Conservation (phyloP, 2,113 vertebrate genomes). For the Perognathus longimembris region DNA sequence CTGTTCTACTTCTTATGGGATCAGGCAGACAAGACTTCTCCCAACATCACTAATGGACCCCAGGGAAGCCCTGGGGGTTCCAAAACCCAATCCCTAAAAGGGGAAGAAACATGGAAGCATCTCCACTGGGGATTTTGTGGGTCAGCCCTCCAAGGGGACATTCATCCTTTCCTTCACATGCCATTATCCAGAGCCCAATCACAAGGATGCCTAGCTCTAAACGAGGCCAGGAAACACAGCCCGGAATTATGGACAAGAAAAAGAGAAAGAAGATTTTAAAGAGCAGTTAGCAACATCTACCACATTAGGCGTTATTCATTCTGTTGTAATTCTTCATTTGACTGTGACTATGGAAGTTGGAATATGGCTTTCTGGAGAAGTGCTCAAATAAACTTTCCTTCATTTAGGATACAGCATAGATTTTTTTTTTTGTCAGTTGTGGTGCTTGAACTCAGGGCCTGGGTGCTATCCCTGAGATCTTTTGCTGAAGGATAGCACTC, state of each 20-base stretch:
- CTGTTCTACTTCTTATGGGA: background rate
- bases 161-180: background rate
- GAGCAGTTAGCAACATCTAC: background rate
- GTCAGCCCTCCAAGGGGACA: background rate
- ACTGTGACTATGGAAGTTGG: background rate
- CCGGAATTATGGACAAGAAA: background rate
- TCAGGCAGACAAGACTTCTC: background rate
- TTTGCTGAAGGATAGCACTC: no score
- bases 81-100: background rate
- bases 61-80: background rate
- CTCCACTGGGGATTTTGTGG: background rate
- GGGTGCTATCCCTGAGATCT: no score
- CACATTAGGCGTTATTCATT: background rate
- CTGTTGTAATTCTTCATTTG: background rate
- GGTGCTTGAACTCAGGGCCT: no score
- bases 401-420: background rate
- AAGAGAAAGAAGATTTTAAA: background rate
- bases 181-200: background rate
- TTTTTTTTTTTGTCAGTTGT: no score
- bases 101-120: background rate
- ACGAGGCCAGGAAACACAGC: background rate
- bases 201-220: background rate
- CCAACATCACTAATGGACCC: background rate
- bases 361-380: slow-evolving; percentile 19
- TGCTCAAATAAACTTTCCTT: background rate